These are phyloP conservation scores for Lamproptera curius DNA, from an alignment of 2,888 invertebrate genomes.

Conservation along the genomic window DNA sequence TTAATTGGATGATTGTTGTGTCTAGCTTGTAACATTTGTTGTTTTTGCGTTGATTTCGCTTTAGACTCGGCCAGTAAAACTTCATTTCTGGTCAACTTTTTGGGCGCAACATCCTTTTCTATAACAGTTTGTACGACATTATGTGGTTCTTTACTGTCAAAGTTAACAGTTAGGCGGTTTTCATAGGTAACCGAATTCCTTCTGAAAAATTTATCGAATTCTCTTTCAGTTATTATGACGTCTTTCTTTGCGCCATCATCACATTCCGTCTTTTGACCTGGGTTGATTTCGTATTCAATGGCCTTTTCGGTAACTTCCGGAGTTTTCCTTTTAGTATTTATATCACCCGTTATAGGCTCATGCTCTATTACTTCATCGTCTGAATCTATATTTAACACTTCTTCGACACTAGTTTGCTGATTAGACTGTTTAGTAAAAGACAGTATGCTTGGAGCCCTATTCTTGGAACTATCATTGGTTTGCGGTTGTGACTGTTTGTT, in stretches of 20 bases:
- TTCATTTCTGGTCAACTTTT: constrained; percentile 48
- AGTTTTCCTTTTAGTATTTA: constrained; percentile 32
- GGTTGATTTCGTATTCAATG: constrained; percentile 45
- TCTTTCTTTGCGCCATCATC: constrained; percentile 44
- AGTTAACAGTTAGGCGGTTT: constrained; percentile 59
- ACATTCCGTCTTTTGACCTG: constrained; percentile 37
- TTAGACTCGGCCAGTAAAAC: constrained; percentile 43
- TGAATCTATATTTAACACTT: constrained; percentile 30
- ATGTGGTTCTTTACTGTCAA: constrained; percentile 50
- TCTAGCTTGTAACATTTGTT: constrained; percentile 31
- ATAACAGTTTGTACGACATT: constrained; percentile 55
- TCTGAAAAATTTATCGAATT: constrained; percentile 69
- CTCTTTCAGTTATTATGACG: constrained; percentile 64
- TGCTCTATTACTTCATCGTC: constrained; percentile 42
- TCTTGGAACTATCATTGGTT: constrained; percentile 33
- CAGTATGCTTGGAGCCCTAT: constrained; percentile 43
- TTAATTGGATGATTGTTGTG: constrained; percentile 37
- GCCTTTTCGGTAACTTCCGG: constrained; percentile 50
- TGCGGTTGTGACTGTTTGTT: constrained; percentile 35
- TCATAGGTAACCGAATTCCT: constrained; percentile 65
- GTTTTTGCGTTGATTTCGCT: constrained; percentile 43
- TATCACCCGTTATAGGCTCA: constrained; percentile 41
- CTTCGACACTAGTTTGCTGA: constrained; percentile 29
- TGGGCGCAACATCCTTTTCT: constrained; percentile 44
- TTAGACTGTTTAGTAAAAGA: constrained; percentile 41